phyloP scores from a whole-genome alignment of 2,888 invertebrate genomes.

The Drosophila nigricruria region DNA sequence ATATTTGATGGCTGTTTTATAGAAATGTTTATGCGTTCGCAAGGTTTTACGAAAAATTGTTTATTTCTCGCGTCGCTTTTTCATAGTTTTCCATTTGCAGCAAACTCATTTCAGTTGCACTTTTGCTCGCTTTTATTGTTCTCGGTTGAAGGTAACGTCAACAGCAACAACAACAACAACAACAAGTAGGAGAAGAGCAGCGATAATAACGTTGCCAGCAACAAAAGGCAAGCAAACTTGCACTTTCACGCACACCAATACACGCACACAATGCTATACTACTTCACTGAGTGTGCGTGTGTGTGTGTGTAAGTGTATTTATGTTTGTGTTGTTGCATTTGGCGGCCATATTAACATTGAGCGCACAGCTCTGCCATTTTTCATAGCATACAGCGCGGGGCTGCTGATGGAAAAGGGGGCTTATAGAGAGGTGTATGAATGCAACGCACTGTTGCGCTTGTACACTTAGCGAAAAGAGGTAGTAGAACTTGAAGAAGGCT shows the following conservation, averaged over 20 bases:
- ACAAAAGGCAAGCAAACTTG: conserved; percentile 56
- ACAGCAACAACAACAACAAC: conserved; percentile 16
- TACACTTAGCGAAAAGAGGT: background rate
- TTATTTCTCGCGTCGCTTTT: conserved; percentile 57
- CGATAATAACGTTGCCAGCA: conserved; percentile 32
- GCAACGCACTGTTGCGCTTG: background rate
- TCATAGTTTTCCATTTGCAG: conserved; percentile 67
- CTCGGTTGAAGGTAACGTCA: conserved; percentile 60
- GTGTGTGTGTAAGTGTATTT: conserved; percentile 7
- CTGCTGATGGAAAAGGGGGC: background rate
- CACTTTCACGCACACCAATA: conserved; percentile 39
- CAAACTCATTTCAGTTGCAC: conserved; percentile 73
- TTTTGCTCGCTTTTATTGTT: conserved; percentile 72
- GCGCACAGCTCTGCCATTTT: conserved; percentile 59
- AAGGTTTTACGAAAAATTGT: conserved; percentile 43
- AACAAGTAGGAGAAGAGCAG: background rate
- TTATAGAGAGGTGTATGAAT: background rate
- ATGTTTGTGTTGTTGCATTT: conserved; percentile 54
- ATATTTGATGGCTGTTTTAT: conserved; percentile 12
- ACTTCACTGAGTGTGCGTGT: background rate
- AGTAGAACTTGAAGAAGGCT: background rate
- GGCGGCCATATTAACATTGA: conserved; percentile 69
- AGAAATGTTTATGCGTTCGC: conserved; percentile 6
- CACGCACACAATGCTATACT: conserved; percentile 31
- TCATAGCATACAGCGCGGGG: conserved; percentile 62